Conservation (phyloP, 2,888 invertebrate species). For the Amphimallon solstitiale region DNA sequence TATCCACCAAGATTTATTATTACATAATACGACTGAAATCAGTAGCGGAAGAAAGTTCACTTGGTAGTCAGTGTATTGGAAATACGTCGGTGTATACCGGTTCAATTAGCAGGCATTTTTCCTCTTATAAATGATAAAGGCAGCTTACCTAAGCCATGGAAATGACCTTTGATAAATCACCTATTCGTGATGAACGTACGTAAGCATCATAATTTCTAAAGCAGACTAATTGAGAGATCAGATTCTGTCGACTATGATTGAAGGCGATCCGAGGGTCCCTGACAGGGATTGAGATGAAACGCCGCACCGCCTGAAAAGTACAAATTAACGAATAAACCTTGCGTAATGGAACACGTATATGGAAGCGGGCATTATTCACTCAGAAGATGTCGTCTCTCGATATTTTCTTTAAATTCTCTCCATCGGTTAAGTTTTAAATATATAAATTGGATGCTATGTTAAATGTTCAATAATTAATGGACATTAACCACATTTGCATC, state of each 20-base stretch:
- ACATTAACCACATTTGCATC: too few species aligned
- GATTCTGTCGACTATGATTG: constrained; percentile 50
- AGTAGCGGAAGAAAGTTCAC: constrained; percentile 16
- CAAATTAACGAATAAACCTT: constrained; percentile 56
- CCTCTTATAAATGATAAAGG: constrained; percentile 29
- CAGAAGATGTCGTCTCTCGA: constrained; percentile 9
- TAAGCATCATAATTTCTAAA: constrained; percentile 42
- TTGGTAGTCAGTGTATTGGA: background rate
- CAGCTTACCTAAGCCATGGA: constrained; percentile 29
- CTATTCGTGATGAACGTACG: constrained; percentile 35
- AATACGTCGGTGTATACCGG: background rate
- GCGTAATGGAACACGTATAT: constrained; percentile 50
- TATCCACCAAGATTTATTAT: constrained; percentile 9
- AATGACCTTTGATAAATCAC: constrained; percentile 38
- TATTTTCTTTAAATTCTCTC: background rate
- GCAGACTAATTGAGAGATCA: constrained; percentile 54
- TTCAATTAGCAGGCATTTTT: constrained; percentile 26
- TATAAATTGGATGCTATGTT: too few species aligned
- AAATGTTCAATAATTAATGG: too few species aligned
- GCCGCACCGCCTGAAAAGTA: constrained; percentile 56
- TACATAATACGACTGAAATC: background rate
- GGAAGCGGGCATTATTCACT: constrained; percentile 35
- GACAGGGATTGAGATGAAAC: constrained; percentile 57
- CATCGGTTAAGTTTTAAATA: background rate
- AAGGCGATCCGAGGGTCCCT: constrained; percentile 49